phyloP scores from a whole-genome alignment of 2,113 vertebrate species.

The Litocranius walleri region DNA sequence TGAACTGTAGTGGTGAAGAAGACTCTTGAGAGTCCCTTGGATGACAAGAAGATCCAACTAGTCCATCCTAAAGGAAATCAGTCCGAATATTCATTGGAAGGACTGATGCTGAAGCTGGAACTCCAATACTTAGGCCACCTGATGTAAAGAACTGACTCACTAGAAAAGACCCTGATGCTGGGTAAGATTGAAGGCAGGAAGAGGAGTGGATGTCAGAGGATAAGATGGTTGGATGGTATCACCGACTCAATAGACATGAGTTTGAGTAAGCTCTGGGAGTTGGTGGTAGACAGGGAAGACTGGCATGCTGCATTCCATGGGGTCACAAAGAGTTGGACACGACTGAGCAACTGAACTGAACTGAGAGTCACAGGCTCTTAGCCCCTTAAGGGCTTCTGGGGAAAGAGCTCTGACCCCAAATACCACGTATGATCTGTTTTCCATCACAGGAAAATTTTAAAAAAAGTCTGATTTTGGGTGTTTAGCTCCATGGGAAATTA shows the following conservation, averaged over 20 bases:
- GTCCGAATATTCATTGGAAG: background rate
- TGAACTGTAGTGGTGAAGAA: background rate
- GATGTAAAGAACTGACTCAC: background rate
- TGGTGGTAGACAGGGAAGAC: background rate
- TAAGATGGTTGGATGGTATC: background rate
- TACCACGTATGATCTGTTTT: conserved; percentile 60
- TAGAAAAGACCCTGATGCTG: background rate
- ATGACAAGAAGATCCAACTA: background rate
- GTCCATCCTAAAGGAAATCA: background rate
- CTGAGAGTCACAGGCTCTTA: conserved; percentile 33
- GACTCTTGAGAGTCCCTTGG: background rate
- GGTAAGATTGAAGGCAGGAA: background rate
- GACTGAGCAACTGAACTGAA: background rate
- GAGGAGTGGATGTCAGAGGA: background rate
- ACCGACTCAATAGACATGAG: background rate
- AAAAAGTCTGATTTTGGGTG: background rate
- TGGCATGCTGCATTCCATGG: background rate
- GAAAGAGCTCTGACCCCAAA: conserved; percentile 67
- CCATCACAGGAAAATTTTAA: background rate
- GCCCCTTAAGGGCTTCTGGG: background rate
- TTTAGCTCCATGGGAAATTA: conserved; percentile 50
- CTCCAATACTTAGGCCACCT: background rate
- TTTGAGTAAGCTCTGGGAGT: background rate
- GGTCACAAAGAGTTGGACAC: background rate
- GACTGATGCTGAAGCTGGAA: background rate